phyloP scores from a whole-genome alignment of 1,140 invertebrate species.

The Musca domestica region DNA sequence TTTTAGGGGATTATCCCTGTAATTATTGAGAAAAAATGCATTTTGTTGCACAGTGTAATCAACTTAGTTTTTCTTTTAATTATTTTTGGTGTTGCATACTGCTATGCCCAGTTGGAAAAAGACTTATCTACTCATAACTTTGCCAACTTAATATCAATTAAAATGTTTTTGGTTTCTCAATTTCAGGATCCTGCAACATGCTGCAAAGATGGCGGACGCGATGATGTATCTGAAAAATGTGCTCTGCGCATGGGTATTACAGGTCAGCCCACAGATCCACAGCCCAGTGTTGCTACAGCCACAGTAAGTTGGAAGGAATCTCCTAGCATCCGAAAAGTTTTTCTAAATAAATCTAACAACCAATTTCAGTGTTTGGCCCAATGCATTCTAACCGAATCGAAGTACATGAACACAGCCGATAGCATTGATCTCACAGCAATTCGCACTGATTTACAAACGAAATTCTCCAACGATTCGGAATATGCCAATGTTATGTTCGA shows the following conservation, averaged over 20 bases:
- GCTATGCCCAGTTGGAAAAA: too few relatives aligned
- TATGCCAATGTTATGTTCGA: constrained; percentile 42
- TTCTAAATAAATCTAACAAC: not conserved
- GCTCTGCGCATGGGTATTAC: constrained; percentile 35
- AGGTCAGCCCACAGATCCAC: constrained; percentile 26
- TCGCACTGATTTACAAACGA: constrained; percentile 32
- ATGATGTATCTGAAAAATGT: constrained; percentile 36
- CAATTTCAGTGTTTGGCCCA: constrained; percentile 43
- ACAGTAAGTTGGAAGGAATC: constrained; percentile 30
- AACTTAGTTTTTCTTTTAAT: too few relatives aligned
- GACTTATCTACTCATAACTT: too few relatives aligned
- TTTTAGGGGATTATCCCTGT: too few relatives aligned
- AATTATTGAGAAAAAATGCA: too few relatives aligned
- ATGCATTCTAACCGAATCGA: constrained; percentile 38
- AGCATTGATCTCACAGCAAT: constrained; percentile 34
- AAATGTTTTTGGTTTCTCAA: too few relatives aligned
- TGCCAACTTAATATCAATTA: too few relatives aligned
- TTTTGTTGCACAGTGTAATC: too few relatives aligned
- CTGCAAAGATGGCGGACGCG: constrained; percentile 43
- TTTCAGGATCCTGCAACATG: constrained; percentile 40
- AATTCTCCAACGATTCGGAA: constrained; percentile 38
- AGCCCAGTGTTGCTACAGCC: constrained; percentile 38
- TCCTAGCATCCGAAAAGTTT: too few relatives aligned
- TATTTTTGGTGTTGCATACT: too few relatives aligned
- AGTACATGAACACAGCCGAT: constrained; percentile 35